These are phyloP conservation scores for Chrysomela aeneicollis DNA, from an alignment of 2,888 invertebrate species.

Conservation along the genomic window DNA sequence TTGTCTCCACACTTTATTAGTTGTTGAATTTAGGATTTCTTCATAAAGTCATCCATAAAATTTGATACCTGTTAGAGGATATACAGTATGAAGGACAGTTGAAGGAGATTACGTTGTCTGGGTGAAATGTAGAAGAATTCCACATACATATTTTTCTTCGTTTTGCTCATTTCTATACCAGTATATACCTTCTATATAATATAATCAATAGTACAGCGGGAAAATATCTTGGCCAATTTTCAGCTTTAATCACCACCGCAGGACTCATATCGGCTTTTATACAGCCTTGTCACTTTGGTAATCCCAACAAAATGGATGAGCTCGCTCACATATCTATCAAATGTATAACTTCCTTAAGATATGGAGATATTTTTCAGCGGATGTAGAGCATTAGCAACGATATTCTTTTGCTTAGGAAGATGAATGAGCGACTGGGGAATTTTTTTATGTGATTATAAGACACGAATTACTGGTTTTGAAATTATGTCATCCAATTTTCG, in stretches of 20 bases:
- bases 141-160: too few relatives aligned
- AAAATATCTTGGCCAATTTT: not conserved
- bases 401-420: not conserved
- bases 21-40: too few relatives aligned
- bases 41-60: too few relatives aligned
- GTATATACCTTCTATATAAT: not conserved
- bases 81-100: too few relatives aligned
- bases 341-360: not conserved
- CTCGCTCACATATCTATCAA: not conserved
- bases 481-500: too few relatives aligned
- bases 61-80: too few relatives aligned
- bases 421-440: not conserved
- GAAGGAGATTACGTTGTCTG: too few relatives aligned
- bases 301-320: not conserved
- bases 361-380: not conserved
- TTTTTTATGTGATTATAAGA: not conserved
- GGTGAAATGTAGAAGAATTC: too few relatives aligned
- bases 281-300: not conserved
- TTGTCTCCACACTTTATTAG: too few relatives aligned
- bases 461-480: too few relatives aligned
- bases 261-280: not conserved
- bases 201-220: not conserved
- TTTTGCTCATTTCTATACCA: too few relatives aligned
- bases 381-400: too few relatives aligned
- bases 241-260: not conserved